phyloP scores from a whole-genome alignment of 2,113 vertebrate genomes.

The Tachycineta bicolor region DNA sequence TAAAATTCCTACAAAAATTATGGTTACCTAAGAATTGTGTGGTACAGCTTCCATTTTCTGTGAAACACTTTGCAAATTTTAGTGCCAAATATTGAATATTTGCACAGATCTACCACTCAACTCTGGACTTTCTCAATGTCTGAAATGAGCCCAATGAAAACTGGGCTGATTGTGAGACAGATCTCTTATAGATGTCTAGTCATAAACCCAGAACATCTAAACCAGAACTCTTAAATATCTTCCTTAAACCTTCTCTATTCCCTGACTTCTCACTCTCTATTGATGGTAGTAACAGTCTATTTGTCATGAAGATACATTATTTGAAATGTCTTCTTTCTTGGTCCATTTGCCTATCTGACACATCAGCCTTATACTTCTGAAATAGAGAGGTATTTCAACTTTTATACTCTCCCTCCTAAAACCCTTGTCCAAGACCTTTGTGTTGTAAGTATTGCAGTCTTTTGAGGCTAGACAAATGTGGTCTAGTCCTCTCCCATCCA shows the following conservation, averaged over 20 bases:
- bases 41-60: not conserved
- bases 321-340: not conserved
- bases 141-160: not conserved
- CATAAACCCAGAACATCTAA: not conserved
- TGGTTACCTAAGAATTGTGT: not conserved
- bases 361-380: not conserved
- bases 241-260: not conserved
- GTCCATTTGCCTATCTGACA: not conserved
- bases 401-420: not conserved
- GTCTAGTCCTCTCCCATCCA: not conserved
- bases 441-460: not conserved
- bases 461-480: not conserved
- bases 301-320: not conserved
- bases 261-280: not conserved
- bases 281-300: not conserved
- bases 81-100: not conserved
- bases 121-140: not conserved
- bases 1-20: not conserved
- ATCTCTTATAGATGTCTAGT: not conserved
- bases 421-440: not conserved
- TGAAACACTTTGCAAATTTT: not conserved
- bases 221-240: not conserved
- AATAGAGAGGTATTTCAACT: not conserved
- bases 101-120: not conserved
- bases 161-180: not conserved